Conservation (phyloP, 2,113 vertebrate genomes). For the Otocyon megalotis region DNA sequence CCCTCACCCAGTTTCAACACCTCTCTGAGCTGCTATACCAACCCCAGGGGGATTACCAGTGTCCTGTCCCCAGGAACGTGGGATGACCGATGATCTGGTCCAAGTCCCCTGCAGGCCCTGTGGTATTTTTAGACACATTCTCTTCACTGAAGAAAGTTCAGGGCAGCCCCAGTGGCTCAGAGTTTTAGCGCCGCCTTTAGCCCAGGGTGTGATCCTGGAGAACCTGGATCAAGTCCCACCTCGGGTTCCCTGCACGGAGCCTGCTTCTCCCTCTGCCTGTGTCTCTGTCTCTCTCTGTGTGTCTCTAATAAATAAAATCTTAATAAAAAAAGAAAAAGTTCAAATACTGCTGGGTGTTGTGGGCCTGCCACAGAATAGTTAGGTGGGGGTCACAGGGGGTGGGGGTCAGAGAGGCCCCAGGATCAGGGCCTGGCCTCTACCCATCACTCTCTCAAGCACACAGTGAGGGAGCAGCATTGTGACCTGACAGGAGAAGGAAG, state of each 20-base stretch:
- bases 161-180: too few relatives aligned
- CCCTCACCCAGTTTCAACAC: neutral
- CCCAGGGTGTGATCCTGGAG: too few relatives aligned
- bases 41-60: neutral
- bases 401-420: neutral
- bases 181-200: too few relatives aligned
- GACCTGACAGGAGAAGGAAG: neutral
- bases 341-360: neutral
- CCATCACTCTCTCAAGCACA: neutral
- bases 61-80: neutral
- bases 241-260: too few relatives aligned
- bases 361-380: neutral
- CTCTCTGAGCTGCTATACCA: neutral
- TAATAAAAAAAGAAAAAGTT: neutral
- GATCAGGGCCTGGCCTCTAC: neutral
- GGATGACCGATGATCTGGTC: neutral
- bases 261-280: too few relatives aligned
- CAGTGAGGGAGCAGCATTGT: neutral
- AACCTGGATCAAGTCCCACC: too few relatives aligned
- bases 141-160: neutral
- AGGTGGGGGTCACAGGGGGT: neutral
- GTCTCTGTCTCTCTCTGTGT: too few relatives aligned
- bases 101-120: neutral
- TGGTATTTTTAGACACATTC: neutral
- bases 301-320: too few relatives aligned